Evolutionary conservation across 2,113 vertebrate genomes (phyloP), one percentile per base, ranked within the genome.

Genomic region (Epinephelus moara): DNA sequence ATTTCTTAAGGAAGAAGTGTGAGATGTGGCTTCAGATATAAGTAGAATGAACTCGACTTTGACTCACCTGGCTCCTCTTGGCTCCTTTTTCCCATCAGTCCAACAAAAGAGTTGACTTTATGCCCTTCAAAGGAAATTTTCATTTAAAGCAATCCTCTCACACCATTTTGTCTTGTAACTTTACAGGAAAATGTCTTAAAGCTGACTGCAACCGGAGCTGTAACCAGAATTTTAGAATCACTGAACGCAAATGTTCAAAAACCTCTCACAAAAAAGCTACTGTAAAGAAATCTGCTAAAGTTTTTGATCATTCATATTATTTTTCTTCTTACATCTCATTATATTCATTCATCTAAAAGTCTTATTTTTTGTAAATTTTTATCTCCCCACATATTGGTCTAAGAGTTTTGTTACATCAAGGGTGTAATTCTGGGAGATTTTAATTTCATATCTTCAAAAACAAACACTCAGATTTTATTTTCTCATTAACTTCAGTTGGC

Each of bases 41-140:
- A 63, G 18, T 33, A n/a, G 60, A 40, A 37, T 47, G 25, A 2
- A 7, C 21, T 4, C 3, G 10, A 37, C 14, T 12, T 14, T 4
- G 14, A 53, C 57, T 72, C 94, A 98, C 98, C 97, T 94, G 97
- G 96, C 90, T 96, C 96, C 94, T 98, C 97, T 84, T 94, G 92
- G 94, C 97, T 97, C 94, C 98, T 96, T 96, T 99, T 99, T 78
- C 98, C 98, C 98, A 99, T 99, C 94, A 99, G 96, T 89, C 98
- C 98, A 89, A 98, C 97, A 95, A 99, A 99, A 80, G 97, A 97
- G 93, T 98, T 98, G 93, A 98, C 95, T 97, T 97, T 99, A 96
- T 98, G 97, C 88, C 97, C 98, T 99, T 95, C 14, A 96, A 92
- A 74, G 4, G 94, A 96, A 91, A 27, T 5, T 42, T 19, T 13